Percentiles rank a stretch among this genome's conserved stretches.
phyloP scores from a whole-genome alignment of 2,113 vertebrate genomes.

The Apistogramma diplotaenia region DNA sequence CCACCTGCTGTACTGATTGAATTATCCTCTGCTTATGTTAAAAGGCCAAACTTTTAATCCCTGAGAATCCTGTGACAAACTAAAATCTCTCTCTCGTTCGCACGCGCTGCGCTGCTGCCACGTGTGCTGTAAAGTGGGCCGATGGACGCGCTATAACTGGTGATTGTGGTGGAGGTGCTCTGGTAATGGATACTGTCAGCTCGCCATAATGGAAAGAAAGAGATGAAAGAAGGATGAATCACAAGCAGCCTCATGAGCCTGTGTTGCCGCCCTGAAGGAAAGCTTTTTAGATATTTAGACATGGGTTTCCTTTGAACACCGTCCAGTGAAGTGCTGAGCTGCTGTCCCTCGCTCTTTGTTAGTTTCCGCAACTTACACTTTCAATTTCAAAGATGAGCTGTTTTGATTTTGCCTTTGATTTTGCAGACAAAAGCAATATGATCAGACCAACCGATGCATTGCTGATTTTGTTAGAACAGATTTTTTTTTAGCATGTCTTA shows the following conservation, averaged over 20 bases:
- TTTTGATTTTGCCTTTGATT: constrained; percentile 26
- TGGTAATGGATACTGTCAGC: constrained; percentile 42
- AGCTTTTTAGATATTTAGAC: constrained; percentile 26
- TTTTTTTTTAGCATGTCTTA: not conserved
- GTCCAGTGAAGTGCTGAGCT: constrained; percentile 15
- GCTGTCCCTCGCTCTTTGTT: not conserved
- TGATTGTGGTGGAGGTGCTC: constrained; percentile 15
- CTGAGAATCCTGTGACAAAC: not conserved
- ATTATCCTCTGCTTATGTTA: not conserved
- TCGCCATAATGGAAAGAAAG: constrained; percentile 38
- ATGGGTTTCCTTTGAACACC: constrained; percentile 26
- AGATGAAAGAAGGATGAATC: constrained; percentile 54
- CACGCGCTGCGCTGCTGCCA: not conserved
- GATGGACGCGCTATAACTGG: not conserved
- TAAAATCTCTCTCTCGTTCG: not conserved
- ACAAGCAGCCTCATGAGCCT: constrained; percentile 15
- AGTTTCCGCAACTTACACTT: constrained; percentile 1
- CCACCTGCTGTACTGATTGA: not conserved
- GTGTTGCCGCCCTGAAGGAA: constrained; percentile 29
- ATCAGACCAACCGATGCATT: not conserved
- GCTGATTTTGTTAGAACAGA: constrained; percentile 2
- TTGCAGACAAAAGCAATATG: not conserved
- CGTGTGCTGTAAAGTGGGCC: not conserved
- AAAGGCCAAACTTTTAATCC: not conserved
- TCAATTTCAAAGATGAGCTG: not conserved